Percentiles rank a stretch among this genome's conserved stretches.
Evolutionary conservation across 2,888 invertebrate species (phyloP).

Genomic region (Leptopterna dolabrata): DNA sequence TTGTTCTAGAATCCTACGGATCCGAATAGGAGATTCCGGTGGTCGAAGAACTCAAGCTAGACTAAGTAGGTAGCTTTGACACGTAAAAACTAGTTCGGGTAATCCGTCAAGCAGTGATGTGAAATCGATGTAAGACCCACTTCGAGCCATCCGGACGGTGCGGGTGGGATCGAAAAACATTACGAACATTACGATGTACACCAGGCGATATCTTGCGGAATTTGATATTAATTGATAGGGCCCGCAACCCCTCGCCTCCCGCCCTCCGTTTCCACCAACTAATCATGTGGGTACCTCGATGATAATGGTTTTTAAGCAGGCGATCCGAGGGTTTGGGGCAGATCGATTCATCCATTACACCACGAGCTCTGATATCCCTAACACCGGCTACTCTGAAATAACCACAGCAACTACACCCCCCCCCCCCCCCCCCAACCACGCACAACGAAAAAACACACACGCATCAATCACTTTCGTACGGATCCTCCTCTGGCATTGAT

Average conservation of each 20-base stretch:
- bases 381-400: slow-evolving; percentile 1
- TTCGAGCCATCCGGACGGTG: too few relatives aligned
- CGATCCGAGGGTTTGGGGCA: neutral
- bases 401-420: neutral
- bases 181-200: too few relatives aligned
- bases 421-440: neutral
- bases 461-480: neutral
- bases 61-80: too few relatives aligned
- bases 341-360: neutral
- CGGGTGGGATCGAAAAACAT: too few relatives aligned
- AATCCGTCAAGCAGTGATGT: too few relatives aligned
- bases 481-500: too few relatives aligned
- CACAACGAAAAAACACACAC: too few relatives aligned
- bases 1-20: too few relatives aligned
- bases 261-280: neutral
- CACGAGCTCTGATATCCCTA: neutral
- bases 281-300: neutral
- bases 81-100: too few relatives aligned
- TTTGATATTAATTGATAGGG: neutral
- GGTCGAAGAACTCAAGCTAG: too few relatives aligned
- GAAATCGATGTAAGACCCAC: too few relatives aligned
- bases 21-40: too few relatives aligned
- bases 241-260: neutral
- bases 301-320: slow-evolving; percentile 1
- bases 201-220: neutral